Percentiles rank a stretch among this genome's conserved stretches.
Evolutionary conservation across 2,797 vertebrate genomes (phyloP).

Genomic region (Gymnothorax reevesii): DNA sequence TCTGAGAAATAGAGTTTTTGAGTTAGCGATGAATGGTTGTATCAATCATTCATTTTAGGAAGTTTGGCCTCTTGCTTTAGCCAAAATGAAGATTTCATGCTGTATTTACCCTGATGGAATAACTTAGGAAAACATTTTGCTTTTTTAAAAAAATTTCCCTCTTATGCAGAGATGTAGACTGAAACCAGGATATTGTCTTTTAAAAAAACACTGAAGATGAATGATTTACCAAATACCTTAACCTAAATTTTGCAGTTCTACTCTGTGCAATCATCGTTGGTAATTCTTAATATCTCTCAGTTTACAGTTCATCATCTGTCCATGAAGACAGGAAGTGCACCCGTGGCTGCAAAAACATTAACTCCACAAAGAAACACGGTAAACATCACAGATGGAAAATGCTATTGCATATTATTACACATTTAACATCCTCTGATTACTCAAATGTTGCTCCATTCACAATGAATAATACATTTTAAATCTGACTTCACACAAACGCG

Average conservation of each 20-base stretch:
- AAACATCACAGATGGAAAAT: background rate
- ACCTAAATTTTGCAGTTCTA: background rate
- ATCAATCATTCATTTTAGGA: background rate
- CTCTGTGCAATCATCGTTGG: background rate
- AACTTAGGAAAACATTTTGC: background rate
- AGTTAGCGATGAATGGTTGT: background rate
- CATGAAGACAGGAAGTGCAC: background rate
- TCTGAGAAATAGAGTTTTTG: background rate
- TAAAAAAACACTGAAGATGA: background rate
- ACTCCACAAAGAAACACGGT: background rate
- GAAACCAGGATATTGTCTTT: background rate
- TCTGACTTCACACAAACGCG: background rate
- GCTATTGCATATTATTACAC: background rate
- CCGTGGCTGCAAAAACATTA: background rate
- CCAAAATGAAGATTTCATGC: background rate
- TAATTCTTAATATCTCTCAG: background rate
- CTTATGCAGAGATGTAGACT: background rate
- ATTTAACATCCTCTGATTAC: background rate
- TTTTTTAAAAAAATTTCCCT: no score
- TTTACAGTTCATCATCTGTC: background rate
- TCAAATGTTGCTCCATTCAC: background rate
- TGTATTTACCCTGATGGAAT: background rate
- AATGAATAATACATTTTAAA: background rate
- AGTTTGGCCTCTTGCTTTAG: background rate
- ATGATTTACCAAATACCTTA: background rate